These are phyloP conservation scores for Parnassius glacialis DNA, from an alignment of 2,888 invertebrate species.

Conservation along the genomic window DNA sequence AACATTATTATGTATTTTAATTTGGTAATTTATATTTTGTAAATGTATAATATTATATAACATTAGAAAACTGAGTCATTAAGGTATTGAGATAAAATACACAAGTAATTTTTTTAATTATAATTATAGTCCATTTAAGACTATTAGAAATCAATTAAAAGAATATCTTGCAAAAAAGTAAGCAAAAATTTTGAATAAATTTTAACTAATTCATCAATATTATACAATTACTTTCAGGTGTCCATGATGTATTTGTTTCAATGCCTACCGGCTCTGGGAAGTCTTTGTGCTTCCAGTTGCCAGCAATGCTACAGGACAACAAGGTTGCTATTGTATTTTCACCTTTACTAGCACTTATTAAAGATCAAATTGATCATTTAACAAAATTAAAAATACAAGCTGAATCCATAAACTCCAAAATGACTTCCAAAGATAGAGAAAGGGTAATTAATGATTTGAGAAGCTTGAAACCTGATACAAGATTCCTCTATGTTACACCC, in stretches of 20 bases:
- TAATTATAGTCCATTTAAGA: too few species aligned
- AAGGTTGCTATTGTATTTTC: conserved; percentile 96
- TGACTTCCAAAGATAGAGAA: conserved; percentile 87
- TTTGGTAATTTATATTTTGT: too few species aligned
- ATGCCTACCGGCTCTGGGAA: conserved; percentile 99
- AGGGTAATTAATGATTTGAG: conserved; percentile 89
- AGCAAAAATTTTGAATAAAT: too few species aligned
- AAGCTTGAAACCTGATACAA: conserved; percentile 86
- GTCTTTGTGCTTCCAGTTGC: conserved; percentile 97
- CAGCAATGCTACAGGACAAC: conserved; percentile 90
- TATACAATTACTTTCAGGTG: conserved; percentile 77
- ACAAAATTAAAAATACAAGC: conserved; percentile 88
- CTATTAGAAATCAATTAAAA: too few species aligned
- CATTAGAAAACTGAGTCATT: too few species aligned
- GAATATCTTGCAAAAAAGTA: neutral
- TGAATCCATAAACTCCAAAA: conserved; percentile 96
- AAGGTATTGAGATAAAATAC: too few species aligned
- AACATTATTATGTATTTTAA: too few species aligned
- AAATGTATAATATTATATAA: too few species aligned
- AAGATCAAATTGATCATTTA: conserved; percentile 97
- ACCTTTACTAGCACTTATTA: conserved; percentile 96
- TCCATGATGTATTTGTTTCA: conserved; percentile 95
- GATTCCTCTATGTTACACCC: conserved; percentile 96
- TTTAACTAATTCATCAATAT: neutral
- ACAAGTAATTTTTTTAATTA: too few species aligned